Evolutionary conservation across 2,113 vertebrate genomes (phyloP), one percentile per base, ranked within the genome.

Genomic region (Pterophyllum scalare): DNA sequence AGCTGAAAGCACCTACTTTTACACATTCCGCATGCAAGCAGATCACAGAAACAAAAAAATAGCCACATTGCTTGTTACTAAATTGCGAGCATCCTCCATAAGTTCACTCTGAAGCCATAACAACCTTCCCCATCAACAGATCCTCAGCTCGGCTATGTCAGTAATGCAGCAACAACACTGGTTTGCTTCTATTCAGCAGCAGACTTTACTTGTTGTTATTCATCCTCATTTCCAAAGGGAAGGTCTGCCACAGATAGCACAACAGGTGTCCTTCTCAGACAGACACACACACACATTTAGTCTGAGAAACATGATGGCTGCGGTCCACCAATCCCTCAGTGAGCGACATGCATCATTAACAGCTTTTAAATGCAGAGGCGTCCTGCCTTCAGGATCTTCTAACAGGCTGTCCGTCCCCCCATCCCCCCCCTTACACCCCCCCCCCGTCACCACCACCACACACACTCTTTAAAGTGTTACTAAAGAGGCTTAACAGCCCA

Each of bases 331-430:
- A 90, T 90, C 92, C 92, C 87, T 91, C 74, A 10, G 89, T 91
- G 92, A 94, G 82, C 77, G 92, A 88, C 89, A 94, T 88, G 94
- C 94, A 94, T 94, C 93, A 94, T 94, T 96, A 95, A 91, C 93
- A 94, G 81, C 86, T 90, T 94, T 92, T 91, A 93, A 94, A 92
- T 85, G 86, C 83, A 88, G 80, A 90, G 87, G 87, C 86, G 81
- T 91, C 88, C 89, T 83, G 88, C 82, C 83, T 89, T 59, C 87
- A 81, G 89, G 84, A 89, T 87, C 83, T 88, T 91, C 72, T 85
- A 89, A 91, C 83, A 80, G 88, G 80, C 87, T 77, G 82, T 83
- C 84, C n/a, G n/a, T n/a, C 77, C 28, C 82, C 85, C 87, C 62
- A 67, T 84, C 67, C 65, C 78, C 84, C 33, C 76, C 80, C 74